Base-by-base conservation (phyloP, 1,140 invertebrate genomes). In the Lepeophtheirus salmonis region DNA sequence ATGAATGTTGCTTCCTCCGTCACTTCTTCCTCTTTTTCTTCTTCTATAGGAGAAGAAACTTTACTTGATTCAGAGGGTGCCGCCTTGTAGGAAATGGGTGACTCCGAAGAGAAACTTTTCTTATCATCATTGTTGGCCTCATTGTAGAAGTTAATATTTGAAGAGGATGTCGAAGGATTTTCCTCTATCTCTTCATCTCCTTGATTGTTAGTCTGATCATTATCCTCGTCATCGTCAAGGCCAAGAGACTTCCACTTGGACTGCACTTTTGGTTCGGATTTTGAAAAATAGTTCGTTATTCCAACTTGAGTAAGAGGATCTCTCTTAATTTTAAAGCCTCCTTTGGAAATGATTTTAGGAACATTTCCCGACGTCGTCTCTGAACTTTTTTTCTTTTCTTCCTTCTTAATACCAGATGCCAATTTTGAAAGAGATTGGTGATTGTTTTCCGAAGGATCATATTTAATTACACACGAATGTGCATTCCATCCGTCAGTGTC, bases 251-350 rank as follows among this genome's bases (percentile, higher is more conserved):
- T 52, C 50, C n/a, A 22, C 50, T 52, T 52, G n/a, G n/a, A 16
- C 50, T 41, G 14, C 16, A 16, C 56, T n/a, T 41, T 57, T 30
- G 56, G 56, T 68, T 69, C 17, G 66, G 64, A n/a, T 68, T 68
- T 52, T 6, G 30, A 41, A 66, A 72, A 71, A 67, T 76, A 57
- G 65, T 74, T 70, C 23, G 64, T 63, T 25, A 76, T 66, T 0
- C 68, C 74, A 16, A 69, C 70, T 62, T 75, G 70, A 62, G 72
- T 60, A n/a, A 50, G 20, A 1, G 62, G 57, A 0, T 62, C 63
- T 18, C 50, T 50, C 30, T 61, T 60, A 24, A 62, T 16, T 26
- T 63, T 64, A 55, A 63, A 63, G 22, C 26, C 53, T 55, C 53
- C 53, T 14, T 14, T 55, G 12, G 48, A 26, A n/a, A n/a, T n/a